A percentile compares a stretch with the other conserved stretches of the same genome.
Evolutionary conservation across 2,797 vertebrate species (phyloP).

Genomic region (Notolabrus celidotus): DNA sequence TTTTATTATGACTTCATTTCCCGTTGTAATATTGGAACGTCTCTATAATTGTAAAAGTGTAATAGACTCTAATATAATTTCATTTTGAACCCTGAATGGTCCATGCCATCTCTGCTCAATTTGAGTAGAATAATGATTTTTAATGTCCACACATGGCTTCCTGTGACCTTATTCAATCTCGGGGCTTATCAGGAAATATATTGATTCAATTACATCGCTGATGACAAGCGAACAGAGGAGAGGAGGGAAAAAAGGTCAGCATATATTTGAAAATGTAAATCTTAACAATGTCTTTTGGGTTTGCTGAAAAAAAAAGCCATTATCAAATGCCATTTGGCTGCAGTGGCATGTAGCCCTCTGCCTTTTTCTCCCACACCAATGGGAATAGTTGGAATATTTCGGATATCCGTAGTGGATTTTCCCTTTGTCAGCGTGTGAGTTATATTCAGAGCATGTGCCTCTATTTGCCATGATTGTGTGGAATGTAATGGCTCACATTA

Average conservation of each 20-base stretch:
- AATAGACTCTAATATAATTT: constrained; percentile 99
- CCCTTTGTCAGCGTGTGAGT: constrained; percentile 79
- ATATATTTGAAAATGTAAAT: constrained; percentile 99
- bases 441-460: constrained; percentile 70
- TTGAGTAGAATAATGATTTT: constrained; percentile 99
- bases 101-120: constrained; percentile 96
- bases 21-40: constrained; percentile 98
- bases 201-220: constrained; percentile 99
- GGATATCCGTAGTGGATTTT: constrained; percentile 79
- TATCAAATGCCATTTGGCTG: constrained; percentile 98
- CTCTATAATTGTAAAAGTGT: constrained; percentile 99
- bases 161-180: constrained; percentile 99
- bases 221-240: constrained; percentile 97
- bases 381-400: constrained; percentile 86
- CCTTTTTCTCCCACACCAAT: constrained; percentile 81
- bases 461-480: constrained; percentile 69
- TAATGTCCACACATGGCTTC: constrained; percentile 99
- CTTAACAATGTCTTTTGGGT: constrained; percentile 99
- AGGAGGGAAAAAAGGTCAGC: constrained; percentile 98
- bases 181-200: constrained; percentile 99
- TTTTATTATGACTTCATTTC: constrained; percentile 99
- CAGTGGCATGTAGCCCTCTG: constrained; percentile 88
- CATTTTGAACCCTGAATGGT: constrained; percentile 98
- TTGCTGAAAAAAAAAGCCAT: constrained; percentile 92
- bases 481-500: constrained; percentile 73